phyloP scores from a whole-genome alignment of 2,113 vertebrate species.

The Sorex araneus region DNA sequence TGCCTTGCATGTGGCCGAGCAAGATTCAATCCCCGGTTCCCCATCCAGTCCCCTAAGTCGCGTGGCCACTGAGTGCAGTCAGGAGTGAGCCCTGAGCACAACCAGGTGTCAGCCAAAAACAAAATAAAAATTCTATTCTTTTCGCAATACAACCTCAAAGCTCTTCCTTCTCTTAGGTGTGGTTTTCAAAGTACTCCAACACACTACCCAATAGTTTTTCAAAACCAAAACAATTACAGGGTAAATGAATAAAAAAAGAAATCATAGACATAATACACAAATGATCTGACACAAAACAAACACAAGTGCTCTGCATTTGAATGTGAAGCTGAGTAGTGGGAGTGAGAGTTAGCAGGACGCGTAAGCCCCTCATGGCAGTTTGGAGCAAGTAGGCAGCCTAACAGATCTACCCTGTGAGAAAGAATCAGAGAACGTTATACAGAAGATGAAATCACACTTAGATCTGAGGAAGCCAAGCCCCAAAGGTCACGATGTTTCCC shows the following conservation, averaged over 20 bases:
- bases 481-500: no score
- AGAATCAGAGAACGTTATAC: background rate
- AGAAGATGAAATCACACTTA: constrained; percentile 16
- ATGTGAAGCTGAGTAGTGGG: constrained; percentile 62
- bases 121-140: constrained; percentile 4
- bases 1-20: no score
- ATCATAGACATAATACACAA: constrained; percentile 30
- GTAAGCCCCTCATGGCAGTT: background rate
- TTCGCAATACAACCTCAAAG: constrained; percentile 55
- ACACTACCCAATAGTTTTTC: constrained; percentile 72
- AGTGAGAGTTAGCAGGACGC: constrained; percentile 63
- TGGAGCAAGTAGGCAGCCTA: constrained; percentile 71
- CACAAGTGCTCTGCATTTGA: constrained; percentile 60
- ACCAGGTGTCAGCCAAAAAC: no score
- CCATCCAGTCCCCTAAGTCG: no score
- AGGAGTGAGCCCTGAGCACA: no score
- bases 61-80: no score
- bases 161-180: constrained; percentile 34
- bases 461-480: background rate
- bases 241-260: constrained; percentile 11
- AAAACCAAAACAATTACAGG: constrained; percentile 42
- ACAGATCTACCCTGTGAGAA: background rate
- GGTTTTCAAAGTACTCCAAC: constrained; percentile 55
- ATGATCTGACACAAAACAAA: constrained; percentile 78
- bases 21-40: no score